Evolutionary conservation across 2,888 invertebrate genomes (phyloP), one percentile per base, ranked within the genome.

Genomic region (Andricus quercusramuli): DNA sequence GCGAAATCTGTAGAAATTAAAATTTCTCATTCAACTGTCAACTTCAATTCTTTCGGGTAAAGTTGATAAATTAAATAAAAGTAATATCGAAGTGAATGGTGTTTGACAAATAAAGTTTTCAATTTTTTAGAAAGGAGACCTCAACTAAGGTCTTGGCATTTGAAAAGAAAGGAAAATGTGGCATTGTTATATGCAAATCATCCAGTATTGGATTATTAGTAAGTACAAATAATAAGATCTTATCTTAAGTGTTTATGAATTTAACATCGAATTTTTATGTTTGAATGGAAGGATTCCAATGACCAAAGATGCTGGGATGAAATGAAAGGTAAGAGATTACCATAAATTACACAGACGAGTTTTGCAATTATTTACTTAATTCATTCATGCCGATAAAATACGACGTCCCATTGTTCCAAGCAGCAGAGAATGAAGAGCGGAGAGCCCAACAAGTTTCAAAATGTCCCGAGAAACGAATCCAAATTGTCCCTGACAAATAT

Each of bases 301-400:
- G 29, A 74, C 32, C 17, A 51, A 32, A 56, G 13, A 11, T 74
- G 5, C 56, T 25, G 4, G 51, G 20, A 74, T 25, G n/a, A 29
- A 56, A 37, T 74, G 11, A n/a, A 74, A 74, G 74, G 74, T 74
- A 51, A 74, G 15, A 74, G 29, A 74, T 74, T 74, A 32, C 32
- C 74, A 37, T 59, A 74, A 74, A 56, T 74, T 32, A 56, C 32
- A 74, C 56, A 59, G 13, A 22, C 11, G n/a, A 37, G 56, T 22
- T 15, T 74, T 56, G 74, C 32, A 59, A 74, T n/a, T 59, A 59
- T 74, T 74, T 37, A 51, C 56, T 56, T 22, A 29, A 17, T 64
- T 17, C 15, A 64, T 29, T 29, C 8, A 64, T 64, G 37, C 29
- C 17, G n/a, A 37, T 74, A 74, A 74, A 74, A 44, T 13, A 44